These are phyloP conservation scores for Mormyrus proboscirostris DNA, from an alignment of 2,797 vertebrate species.

Conservation along the genomic window DNA sequence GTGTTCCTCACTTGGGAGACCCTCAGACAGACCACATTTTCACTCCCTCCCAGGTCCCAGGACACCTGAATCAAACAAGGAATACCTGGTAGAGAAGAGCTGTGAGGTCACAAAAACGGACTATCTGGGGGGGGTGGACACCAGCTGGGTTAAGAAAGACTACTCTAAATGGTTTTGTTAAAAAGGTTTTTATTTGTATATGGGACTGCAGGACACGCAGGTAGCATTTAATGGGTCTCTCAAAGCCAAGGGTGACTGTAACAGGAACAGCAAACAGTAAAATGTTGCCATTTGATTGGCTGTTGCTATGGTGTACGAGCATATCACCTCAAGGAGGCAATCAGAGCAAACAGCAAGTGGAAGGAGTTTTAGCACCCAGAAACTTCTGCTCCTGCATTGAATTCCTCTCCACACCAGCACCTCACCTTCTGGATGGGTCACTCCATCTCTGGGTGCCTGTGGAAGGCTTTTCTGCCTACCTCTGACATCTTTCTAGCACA, in stretches of 20 bases:
- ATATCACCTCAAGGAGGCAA: background rate
- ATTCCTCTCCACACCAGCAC: slow-evolving; percentile 38
- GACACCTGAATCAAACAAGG: background rate
- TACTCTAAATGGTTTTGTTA: background rate
- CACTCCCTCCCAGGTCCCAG: background rate
- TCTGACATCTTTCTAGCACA: slow-evolving; percentile 52
- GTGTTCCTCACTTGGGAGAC: background rate
- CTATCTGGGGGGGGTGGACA: background rate
- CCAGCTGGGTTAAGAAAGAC: background rate
- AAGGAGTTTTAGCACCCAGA: slow-evolving; percentile 34
- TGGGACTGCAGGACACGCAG: background rate
- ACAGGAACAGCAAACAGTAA: background rate
- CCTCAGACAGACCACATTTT: background rate
- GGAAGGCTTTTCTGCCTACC: slow-evolving; percentile 37
- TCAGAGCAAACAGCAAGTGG: slow-evolving; percentile 38
- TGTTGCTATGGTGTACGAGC: background rate
- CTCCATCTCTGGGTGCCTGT: slow-evolving; percentile 47
- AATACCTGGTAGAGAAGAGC: background rate
- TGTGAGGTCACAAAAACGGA: background rate
- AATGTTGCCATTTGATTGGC: background rate
- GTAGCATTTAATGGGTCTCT: background rate
- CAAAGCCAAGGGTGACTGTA: background rate
- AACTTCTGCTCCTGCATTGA: slow-evolving; percentile 33
- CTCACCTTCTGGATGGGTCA: slow-evolving; percentile 46
- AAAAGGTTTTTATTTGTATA: background rate